These are phyloP conservation scores for Lasioglossum malachurum DNA, from an alignment of 2,888 invertebrate species.

Conservation along the genomic window DNA sequence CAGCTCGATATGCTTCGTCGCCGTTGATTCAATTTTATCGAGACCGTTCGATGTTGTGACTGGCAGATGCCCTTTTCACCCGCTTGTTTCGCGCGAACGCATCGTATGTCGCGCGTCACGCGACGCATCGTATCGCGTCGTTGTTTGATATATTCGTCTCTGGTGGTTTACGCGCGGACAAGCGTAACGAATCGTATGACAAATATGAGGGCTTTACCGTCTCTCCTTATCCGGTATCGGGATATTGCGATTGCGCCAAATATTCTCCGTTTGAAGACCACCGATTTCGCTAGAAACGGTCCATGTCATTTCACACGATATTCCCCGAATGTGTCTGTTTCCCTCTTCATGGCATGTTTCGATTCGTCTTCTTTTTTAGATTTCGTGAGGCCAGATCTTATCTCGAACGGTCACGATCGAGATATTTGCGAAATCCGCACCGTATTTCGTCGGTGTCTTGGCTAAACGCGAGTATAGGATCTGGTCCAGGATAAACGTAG, in stretches of 20 bases:
- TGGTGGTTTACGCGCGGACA: background rate
- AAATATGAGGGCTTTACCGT: background rate
- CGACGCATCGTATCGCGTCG: background rate
- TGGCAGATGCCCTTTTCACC: constrained; percentile 74
- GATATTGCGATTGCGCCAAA: background rate
- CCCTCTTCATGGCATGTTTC: too few species aligned
- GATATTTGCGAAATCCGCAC: too few species aligned
- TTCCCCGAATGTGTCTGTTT: too few species aligned
- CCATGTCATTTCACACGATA: background rate
- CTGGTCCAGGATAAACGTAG: too few species aligned
- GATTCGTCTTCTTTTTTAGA: too few species aligned
- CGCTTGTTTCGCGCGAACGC: constrained; percentile 23
- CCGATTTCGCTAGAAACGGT: background rate
- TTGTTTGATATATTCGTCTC: background rate
- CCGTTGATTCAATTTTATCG: constrained; percentile 48
- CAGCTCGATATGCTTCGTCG: constrained; percentile 4
- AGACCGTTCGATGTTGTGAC: constrained; percentile 68
- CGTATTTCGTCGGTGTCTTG: too few species aligned
- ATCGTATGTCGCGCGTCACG: background rate
- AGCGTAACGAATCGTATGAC: constrained; percentile 2
- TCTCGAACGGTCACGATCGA: too few species aligned
- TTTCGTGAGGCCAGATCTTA: too few species aligned
- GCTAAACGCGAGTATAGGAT: too few species aligned
- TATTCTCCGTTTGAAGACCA: background rate
- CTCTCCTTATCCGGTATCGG: background rate